Evolutionary conservation across 2,113 vertebrate species (phyloP).

Genomic region (Paramisgurnus dabryanus): DNA sequence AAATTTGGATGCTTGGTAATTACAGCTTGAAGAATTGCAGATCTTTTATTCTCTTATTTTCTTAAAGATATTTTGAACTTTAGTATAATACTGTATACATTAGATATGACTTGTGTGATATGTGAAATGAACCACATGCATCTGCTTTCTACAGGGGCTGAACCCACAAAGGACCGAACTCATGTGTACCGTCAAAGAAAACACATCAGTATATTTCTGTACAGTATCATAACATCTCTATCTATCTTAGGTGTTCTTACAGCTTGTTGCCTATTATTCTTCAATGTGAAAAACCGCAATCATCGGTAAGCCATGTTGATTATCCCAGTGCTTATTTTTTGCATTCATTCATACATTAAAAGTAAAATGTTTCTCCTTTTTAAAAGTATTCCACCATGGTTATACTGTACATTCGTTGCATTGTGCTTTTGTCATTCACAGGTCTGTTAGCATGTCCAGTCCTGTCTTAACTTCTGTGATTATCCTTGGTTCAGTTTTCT

Average conservation of each 20-base stretch:
- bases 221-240: slow-evolving; percentile 79
- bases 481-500: slow-evolving; percentile 87
- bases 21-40: background rate
- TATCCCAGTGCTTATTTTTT: background rate
- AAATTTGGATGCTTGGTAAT: too few relatives aligned
- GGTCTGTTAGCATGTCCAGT: slow-evolving; percentile 81
- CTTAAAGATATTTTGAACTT: too few relatives aligned
- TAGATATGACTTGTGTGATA: too few relatives aligned
- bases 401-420: background rate
- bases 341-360: background rate
- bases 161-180: slow-evolving; percentile 84
- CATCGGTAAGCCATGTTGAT: slow-evolving; percentile 76
- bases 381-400: background rate
- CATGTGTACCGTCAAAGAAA: slow-evolving; percentile 77
- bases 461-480: slow-evolving; percentile 88
- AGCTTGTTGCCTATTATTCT: slow-evolving; percentile 81
- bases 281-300: slow-evolving; percentile 79
- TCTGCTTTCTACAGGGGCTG: slow-evolving; percentile 71
- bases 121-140: background rate
- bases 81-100: too few relatives aligned
- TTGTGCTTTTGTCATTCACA: slow-evolving; percentile 66
- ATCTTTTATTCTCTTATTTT: too few relatives aligned
- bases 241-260: slow-evolving; percentile 83
- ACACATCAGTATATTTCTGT: slow-evolving; percentile 80
- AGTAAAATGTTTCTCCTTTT: background rate